A percentile compares a stretch with the other conserved stretches of the same genome.
phyloP scores from a whole-genome alignment of 2,797 vertebrate genomes.

The Nyctalus aviator region DNA sequence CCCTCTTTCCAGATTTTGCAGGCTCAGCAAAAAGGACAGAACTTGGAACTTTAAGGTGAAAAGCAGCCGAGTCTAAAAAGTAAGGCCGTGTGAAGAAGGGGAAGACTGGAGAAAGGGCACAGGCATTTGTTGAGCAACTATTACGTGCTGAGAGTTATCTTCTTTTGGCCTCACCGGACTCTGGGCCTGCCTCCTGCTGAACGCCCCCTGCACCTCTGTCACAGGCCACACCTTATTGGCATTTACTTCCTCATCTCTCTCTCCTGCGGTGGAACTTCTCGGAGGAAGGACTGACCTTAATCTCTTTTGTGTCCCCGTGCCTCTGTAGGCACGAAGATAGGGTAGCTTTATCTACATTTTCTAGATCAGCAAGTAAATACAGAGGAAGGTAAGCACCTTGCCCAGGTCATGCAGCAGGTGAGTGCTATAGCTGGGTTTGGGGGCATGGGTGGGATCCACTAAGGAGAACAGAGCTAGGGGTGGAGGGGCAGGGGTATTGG shows the following conservation, averaged over 20 bases:
- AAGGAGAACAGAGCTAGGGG: background rate
- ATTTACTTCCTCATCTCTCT: background rate
- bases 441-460: background rate
- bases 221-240: background rate
- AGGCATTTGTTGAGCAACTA: background rate
- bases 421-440: background rate
- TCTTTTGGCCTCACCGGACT: background rate
- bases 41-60: background rate
- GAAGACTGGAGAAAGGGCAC: background rate
- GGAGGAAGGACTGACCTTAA: background rate
- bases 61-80: conserved; percentile 1
- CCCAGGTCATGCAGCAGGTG: background rate
- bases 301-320: background rate
- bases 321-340: background rate
- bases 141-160: background rate
- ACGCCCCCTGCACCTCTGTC: background rate
- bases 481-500: background rate
- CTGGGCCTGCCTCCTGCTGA: background rate
- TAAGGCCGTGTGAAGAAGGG: background rate
- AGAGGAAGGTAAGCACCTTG: background rate
- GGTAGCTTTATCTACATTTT: background rate
- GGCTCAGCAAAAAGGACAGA: background rate
- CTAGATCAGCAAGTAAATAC: background rate
- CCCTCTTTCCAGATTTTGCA: background rate
- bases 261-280: background rate